Evolutionary conservation across 2,888 invertebrate species (phyloP), one percentile per base, ranked within the genome.

Genomic region (Sclerodermus sp.): DNA sequence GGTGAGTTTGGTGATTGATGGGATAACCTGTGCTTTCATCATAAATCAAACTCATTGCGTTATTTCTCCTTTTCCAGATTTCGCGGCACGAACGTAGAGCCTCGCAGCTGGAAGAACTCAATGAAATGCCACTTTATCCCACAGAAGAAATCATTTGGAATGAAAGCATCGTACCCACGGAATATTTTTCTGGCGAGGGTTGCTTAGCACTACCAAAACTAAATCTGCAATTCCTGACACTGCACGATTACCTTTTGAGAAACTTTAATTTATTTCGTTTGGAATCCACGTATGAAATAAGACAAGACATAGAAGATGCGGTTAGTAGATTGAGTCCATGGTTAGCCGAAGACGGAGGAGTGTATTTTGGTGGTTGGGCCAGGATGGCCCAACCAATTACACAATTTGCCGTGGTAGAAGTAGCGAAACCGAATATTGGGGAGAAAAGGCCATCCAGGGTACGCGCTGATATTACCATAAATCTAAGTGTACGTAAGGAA

Each of bases 131-230:
- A 0, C 82, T 99, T 0, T 99, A 99, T 76, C 99, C 99, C 0
- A 98, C 96, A 0, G 99, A 99, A 77, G 89, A 92, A 52, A 90
- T 98, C 1, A 95, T 99, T 65, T 99, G 99, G 99, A 95, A 99
- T 79, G 97, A 99, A 78, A 97, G 98, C 74, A 87, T 99, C 38
- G 98, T 99, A 0, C 99, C 99, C 0, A 92, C 95, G 0, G 96
- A 98, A 70, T 96, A 96, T 75, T 98, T 92, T 80, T 92, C 93
- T 37, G 96, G 97, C 0, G 97, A 98, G 77, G 94, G 91, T 15
- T 94, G 94, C 66, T 82, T 99, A 30, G 98, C 99, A 0, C 81
- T 99, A 57, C 98, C 99, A 0, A 99, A 99, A 77, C 81, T 99
- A 2, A 99, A 99, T 81, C 83, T 99, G 5, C 99, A 99, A 79